Conservation (phyloP, 2,888 invertebrate species). For the Lycaena phlaeas region DNA sequence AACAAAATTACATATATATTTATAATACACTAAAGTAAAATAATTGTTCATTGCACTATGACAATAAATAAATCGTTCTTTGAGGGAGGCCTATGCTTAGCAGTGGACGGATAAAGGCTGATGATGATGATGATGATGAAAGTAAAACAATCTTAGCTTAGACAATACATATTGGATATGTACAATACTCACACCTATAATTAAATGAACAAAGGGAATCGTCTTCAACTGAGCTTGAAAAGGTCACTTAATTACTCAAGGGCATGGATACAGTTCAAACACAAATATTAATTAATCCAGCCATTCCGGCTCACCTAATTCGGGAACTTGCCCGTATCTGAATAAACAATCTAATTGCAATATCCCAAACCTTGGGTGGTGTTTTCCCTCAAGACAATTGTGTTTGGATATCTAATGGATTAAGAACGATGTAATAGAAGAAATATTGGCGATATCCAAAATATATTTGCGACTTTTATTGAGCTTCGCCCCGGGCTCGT, state of each 20-base stretch:
- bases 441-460: too few species aligned
- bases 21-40: too few species aligned
- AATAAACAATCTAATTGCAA: constrained; percentile 64
- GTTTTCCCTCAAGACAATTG: constrained; percentile 14
- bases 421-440: constrained; percentile 1
- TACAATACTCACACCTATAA: constrained; percentile 2
- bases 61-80: too few species aligned
- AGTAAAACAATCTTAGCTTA: too few species aligned
- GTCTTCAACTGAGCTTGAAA: constrained; percentile 40
- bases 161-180: constrained; percentile 1
- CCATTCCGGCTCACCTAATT: constrained; percentile 63
- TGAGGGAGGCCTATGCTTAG: too few species aligned
- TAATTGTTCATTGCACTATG: too few species aligned
- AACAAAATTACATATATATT: too few species aligned
- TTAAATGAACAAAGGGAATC: constrained; percentile 28
- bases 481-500: too few species aligned
- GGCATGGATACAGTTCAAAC: constrained; percentile 62
- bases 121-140: too few species aligned
- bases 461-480: too few species aligned
- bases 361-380: constrained; percentile 24
- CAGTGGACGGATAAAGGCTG: too few species aligned
- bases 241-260: constrained; percentile 64
- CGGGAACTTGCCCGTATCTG: constrained; percentile 60
- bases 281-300: constrained; percentile 69
- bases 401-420: constrained; percentile 7